phyloP scores from a whole-genome alignment of 2,113 vertebrate species.

The Sardina pilchardus region DNA sequence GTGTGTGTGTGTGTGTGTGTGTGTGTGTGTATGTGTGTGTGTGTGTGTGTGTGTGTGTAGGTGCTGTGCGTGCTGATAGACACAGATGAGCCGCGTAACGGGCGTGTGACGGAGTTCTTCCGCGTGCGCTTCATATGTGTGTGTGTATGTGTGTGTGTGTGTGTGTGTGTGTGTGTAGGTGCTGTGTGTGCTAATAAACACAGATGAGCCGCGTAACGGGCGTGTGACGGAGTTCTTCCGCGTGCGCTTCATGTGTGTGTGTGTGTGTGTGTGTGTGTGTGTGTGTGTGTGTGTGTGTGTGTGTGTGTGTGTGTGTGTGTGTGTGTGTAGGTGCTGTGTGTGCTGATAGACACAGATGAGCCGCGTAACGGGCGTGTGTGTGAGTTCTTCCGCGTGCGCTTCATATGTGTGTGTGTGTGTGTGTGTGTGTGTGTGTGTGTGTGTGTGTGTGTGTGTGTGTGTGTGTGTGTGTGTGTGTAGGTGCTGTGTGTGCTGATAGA shows the following conservation, averaged over 20 bases:
- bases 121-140: slow-evolving; percentile 63
- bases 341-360: too few relatives aligned
- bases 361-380: too few relatives aligned
- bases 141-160: slow-evolving; percentile 19
- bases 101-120: slow-evolving; percentile 85
- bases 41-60: slow-evolving; percentile 58
- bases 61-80: slow-evolving; percentile 84
- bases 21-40: slow-evolving; percentile 67
- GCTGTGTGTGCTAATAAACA: slow-evolving; percentile 81
- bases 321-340: background rate
- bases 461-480: slow-evolving; percentile 58
- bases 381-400: background rate
- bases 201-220: slow-evolving; percentile 77
- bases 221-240: slow-evolving; percentile 84
- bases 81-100: slow-evolving; percentile 76
- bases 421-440: background rate
- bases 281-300: background rate
- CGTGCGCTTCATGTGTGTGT: slow-evolving; percentile 4
- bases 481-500: slow-evolving; percentile 84
- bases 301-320: background rate
- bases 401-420: background rate
- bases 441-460: background rate
- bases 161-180: slow-evolving; percentile 66
- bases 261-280: background rate
- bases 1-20: background rate